A percentile compares a stretch with the other conserved stretches of the same genome.
These are phyloP conservation scores for Antechinus stuartii DNA, from an alignment of 2,113 vertebrate genomes.

Conservation along the genomic window DNA sequence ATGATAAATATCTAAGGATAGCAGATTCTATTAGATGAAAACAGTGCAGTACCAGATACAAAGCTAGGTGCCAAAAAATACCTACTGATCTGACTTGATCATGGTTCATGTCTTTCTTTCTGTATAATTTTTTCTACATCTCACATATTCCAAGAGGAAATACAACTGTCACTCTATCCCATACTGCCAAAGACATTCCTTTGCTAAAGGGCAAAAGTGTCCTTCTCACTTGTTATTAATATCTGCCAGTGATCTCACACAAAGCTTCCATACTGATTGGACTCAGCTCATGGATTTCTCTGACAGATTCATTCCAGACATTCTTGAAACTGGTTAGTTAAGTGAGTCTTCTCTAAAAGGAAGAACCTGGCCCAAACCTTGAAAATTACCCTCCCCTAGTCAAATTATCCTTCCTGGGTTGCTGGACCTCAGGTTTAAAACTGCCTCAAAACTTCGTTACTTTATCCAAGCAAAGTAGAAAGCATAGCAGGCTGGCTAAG, in stretches of 20 bases:
- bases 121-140: slow-evolving; percentile 14
- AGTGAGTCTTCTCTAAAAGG: background rate
- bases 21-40: slow-evolving; percentile 20
- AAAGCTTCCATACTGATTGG: background rate
- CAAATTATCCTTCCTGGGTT: background rate
- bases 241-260: background rate
- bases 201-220: background rate
- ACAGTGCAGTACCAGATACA: background rate
- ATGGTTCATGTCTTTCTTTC: slow-evolving; percentile 20
- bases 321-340: background rate
- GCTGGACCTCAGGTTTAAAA: background rate
- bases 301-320: background rate
- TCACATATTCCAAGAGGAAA: background rate
- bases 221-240: background rate
- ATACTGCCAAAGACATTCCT: background rate
- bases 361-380: background rate
- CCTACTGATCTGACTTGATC: slow-evolving; percentile 14
- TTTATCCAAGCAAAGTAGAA: slow-evolving; percentile 18
- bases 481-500: background rate
- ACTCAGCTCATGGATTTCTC: background rate
- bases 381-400: slow-evolving; percentile 17
- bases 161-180: background rate
- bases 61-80: background rate
- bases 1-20: background rate
- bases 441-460: background rate